phyloP scores from a whole-genome alignment of 1,140 invertebrate genomes.

The Tribolium madens region DNA sequence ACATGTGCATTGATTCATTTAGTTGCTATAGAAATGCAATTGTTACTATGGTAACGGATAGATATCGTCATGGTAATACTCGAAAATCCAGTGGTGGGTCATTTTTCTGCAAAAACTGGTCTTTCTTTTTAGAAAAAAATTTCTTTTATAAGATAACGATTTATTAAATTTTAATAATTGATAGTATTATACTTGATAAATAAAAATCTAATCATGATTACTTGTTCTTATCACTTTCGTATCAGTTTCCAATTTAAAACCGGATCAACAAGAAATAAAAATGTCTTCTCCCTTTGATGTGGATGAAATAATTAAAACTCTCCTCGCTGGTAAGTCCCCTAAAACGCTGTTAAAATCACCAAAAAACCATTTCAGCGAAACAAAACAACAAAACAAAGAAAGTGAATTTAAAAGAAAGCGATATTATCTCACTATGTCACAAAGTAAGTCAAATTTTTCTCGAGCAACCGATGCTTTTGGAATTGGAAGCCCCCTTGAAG shows the following conservation, averaged over 20 bases:
- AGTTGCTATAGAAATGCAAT: too few relatives aligned
- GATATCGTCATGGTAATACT: too few relatives aligned
- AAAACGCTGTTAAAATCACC: background rate
- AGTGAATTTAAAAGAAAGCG: constrained; percentile 92
- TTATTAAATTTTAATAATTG: background rate
- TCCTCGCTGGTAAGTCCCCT: constrained; percentile 27
- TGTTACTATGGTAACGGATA: too few relatives aligned
- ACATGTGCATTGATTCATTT: too few relatives aligned
- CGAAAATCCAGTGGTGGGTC: too few relatives aligned
- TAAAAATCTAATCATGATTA: constrained; percentile 1
- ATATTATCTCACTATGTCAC: constrained; percentile 91
- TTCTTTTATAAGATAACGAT: too few relatives aligned
- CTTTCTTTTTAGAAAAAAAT: too few relatives aligned
- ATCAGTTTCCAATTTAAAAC: background rate
- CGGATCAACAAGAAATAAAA: background rate
- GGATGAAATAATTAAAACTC: constrained; percentile 45
- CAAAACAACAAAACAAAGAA: constrained; percentile 70
- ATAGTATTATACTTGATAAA: constrained; percentile 11
- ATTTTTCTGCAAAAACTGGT: too few relatives aligned
- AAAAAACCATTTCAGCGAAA: constrained; percentile 43
- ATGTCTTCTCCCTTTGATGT: constrained; percentile 46
- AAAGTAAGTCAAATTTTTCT: constrained; percentile 98
- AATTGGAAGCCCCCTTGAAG: constrained; percentile 97
- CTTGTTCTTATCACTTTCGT: constrained; percentile 14
- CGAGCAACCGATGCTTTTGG: constrained; percentile 96